Evolutionary conservation across 1,140 invertebrate species (phyloP).

Genomic region (Penaeus indicus): DNA sequence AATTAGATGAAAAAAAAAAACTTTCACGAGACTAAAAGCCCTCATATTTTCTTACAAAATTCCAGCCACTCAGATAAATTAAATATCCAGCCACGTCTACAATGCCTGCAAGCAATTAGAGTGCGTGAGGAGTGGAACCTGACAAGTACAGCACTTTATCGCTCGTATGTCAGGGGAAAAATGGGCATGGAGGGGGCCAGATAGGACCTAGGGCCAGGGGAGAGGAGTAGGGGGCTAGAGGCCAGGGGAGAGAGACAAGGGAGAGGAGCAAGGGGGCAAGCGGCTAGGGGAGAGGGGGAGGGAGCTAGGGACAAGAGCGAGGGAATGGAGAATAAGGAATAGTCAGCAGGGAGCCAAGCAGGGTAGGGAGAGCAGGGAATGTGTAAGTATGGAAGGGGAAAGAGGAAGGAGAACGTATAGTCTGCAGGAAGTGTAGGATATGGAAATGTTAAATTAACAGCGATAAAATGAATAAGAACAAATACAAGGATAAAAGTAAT

Average conservation of each 20-base stretch:
- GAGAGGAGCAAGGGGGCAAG: background rate
- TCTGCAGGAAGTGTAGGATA: conserved; percentile 32
- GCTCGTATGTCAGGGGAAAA: conserved; percentile 19
- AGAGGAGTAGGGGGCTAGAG: background rate
- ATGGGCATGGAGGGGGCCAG: background rate
- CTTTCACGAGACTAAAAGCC: background rate
- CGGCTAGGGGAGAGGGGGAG: too few species aligned
- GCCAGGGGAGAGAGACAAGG: background rate
- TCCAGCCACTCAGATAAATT: conserved; percentile 6
- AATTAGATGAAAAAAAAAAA: background rate
- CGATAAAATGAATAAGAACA: background rate
- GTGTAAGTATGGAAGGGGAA: background rate
- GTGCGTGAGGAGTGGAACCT: background rate
- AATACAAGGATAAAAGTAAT: background rate
- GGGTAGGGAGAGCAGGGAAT: background rate
- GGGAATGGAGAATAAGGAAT: background rate
- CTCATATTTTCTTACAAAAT: background rate
- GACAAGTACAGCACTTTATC: conserved; percentile 13
- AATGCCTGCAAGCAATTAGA: conserved; percentile 25
- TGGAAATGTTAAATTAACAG: background rate
- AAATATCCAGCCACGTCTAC: background rate
- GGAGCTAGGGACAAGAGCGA: background rate
- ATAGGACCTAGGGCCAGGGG: background rate
- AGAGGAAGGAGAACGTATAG: conserved; percentile 8
- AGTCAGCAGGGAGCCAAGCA: background rate